Evolutionary conservation across 2,113 vertebrate genomes (phyloP).

Genomic region (Pyxicephalus adspersus): DNA sequence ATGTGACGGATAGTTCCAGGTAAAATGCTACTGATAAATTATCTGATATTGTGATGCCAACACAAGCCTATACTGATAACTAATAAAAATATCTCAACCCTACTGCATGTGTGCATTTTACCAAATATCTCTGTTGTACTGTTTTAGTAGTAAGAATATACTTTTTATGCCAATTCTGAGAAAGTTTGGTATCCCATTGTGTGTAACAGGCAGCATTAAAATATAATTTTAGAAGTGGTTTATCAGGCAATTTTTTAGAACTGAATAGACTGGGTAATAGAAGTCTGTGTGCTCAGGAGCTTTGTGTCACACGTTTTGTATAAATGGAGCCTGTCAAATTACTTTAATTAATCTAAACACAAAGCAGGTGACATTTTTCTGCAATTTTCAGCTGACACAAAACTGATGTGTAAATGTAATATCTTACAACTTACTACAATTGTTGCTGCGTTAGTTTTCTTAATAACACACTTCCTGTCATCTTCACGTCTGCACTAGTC

Average conservation of each 20-base stretch:
- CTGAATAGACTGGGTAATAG: too few relatives aligned
- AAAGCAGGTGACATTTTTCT: neutral
- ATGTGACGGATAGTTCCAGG: neutral
- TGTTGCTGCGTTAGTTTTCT: too few relatives aligned
- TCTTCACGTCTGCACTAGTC: too few relatives aligned
- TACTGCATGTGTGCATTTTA: neutral
- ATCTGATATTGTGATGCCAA: constrained; percentile 8
- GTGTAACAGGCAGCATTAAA: neutral
- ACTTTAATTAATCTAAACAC: neutral
- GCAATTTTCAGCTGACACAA: too few relatives aligned
- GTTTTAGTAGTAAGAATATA: neutral
- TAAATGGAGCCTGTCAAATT: neutral
- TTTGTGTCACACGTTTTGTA: neutral
- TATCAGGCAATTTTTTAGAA: too few relatives aligned
- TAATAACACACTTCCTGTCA: too few relatives aligned
- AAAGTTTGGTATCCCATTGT: neutral
- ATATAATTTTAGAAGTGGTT: neutral
- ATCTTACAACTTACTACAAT: too few relatives aligned
- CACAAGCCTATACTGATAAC: neutral
- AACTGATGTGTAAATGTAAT: too few relatives aligned
- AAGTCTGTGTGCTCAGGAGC: too few relatives aligned
- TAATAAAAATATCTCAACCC: constrained; percentile 6
- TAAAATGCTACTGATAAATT: neutral
- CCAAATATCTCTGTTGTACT: neutral
- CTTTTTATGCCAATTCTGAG: neutral